phyloP scores from a whole-genome alignment of 2,797 vertebrate genomes.

The Phrynocephalus forsythii region DNA sequence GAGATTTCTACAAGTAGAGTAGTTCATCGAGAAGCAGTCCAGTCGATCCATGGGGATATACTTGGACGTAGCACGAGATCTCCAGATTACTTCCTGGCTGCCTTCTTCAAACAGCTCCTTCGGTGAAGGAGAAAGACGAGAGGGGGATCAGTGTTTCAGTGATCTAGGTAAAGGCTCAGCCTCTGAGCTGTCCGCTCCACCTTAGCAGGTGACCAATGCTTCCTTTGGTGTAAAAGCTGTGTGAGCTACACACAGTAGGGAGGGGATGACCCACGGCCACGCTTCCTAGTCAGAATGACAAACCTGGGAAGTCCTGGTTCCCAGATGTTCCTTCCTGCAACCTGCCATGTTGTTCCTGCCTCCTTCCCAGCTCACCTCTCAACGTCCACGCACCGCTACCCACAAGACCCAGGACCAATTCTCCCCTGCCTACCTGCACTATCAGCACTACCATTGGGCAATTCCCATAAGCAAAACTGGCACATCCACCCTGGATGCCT shows the following conservation, averaged over 20 bases:
- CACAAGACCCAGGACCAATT: not conserved
- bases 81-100: not conserved
- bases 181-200: too few relatives aligned
- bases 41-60: not conserved
- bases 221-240: not conserved
- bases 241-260: not conserved
- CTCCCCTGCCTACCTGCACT: not conserved
- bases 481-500: not conserved
- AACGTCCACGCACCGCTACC: not conserved
- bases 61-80: not conserved
- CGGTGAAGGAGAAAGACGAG: not conserved
- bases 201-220: not conserved
- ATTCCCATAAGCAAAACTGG: not conserved
- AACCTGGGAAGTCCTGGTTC: not conserved
- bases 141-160: too few relatives aligned
- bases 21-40: not conserved
- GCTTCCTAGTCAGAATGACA: not conserved
- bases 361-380: too few relatives aligned
- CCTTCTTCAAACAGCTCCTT: not conserved
- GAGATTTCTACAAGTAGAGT: not conserved
- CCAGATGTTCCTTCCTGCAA: too few relatives aligned
- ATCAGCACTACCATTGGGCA: too few relatives aligned
- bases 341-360: not conserved
- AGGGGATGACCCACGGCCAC: not conserved
- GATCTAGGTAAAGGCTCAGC: not conserved